Conservation (phyloP, 2,888 invertebrate genomes). For the Xylocampa areola region DNA sequence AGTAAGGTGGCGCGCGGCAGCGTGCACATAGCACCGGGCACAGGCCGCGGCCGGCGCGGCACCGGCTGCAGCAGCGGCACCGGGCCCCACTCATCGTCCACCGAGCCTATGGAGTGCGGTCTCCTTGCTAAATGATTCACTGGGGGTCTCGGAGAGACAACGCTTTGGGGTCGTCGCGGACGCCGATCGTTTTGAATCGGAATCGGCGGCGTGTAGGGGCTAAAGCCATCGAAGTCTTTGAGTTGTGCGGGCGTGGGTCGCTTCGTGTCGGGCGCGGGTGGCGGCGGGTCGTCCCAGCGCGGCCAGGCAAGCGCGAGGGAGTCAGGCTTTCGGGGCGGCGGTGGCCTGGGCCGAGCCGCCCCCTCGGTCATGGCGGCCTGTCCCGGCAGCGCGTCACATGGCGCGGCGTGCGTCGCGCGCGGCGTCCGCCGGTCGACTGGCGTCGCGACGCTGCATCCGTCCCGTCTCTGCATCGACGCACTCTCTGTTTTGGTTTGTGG, state of each 20-base stretch:
- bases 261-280: slow-evolving; percentile 81
- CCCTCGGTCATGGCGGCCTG: slow-evolving; percentile 84
- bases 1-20: slow-evolving; percentile 86
- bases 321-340: slow-evolving; percentile 88
- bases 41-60: slow-evolving; percentile 87
- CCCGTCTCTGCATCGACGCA: slow-evolving; percentile 69
- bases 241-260: slow-evolving; percentile 66
- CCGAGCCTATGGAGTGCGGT: slow-evolving; percentile 91
- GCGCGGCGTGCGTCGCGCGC: slow-evolving; percentile 72
- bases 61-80: slow-evolving; percentile 89
- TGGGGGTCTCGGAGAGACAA: slow-evolving; percentile 81
- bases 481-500: slow-evolving; percentile 65
- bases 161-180: slow-evolving; percentile 88
- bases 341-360: slow-evolving; percentile 86
- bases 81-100: slow-evolving; percentile 82
- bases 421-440: slow-evolving; percentile 77
- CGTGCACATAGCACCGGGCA: slow-evolving; percentile 79
- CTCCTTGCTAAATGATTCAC: slow-evolving; percentile 79
- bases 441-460: slow-evolving; percentile 66
- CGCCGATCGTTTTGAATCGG: slow-evolving; percentile 72
- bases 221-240: slow-evolving; percentile 84
- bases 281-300: slow-evolving; percentile 87
- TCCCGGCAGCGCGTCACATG: slow-evolving; percentile 75
- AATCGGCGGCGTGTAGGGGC: slow-evolving; percentile 89
- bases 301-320: slow-evolving; percentile 80